Evolutionary conservation across 2,888 invertebrate genomes (phyloP).

Genomic region (Eristalis intricaria): DNA sequence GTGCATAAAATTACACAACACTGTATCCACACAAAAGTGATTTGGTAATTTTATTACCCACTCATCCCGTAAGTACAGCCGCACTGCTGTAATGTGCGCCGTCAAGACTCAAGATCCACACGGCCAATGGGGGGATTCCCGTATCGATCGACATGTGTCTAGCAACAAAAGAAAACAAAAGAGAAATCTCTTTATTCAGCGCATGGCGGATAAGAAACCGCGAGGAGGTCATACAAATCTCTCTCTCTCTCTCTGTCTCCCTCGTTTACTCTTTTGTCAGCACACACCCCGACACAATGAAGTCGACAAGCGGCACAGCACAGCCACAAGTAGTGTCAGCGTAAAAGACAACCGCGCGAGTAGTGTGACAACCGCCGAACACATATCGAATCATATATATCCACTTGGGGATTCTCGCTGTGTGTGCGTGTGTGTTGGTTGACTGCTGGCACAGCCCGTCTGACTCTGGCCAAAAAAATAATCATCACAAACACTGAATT

Average conservation of each 20-base stretch:
- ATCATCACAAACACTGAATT: slow-evolving; percentile 59
- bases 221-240: slow-evolving; percentile 38
- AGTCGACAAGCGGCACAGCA: slow-evolving; percentile 17
- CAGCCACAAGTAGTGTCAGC: slow-evolving; percentile 56
- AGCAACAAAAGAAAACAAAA: background rate
- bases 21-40: slow-evolving; percentile 23
- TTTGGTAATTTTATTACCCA: slow-evolving; percentile 56
- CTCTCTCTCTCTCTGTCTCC: background rate
- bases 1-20: slow-evolving; percentile 61
- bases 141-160: slow-evolving; percentile 45
- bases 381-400: slow-evolving; percentile 43
- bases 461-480: slow-evolving; percentile 56
- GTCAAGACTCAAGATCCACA: slow-evolving; percentile 61
- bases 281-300: slow-evolving; percentile 54
- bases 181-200: slow-evolving; percentile 57
- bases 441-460: slow-evolving; percentile 30
- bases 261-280: slow-evolving; percentile 37
- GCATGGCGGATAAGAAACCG: background rate
- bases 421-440: slow-evolving; percentile 56
- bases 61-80: slow-evolving; percentile 26
- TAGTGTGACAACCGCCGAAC: slow-evolving; percentile 6
- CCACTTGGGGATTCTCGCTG: slow-evolving; percentile 32
- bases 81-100: background rate
- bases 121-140: slow-evolving; percentile 27
- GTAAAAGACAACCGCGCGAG: slow-evolving; percentile 33